phyloP scores from a whole-genome alignment of 2,113 vertebrate genomes.

The Panthera leo region DNA sequence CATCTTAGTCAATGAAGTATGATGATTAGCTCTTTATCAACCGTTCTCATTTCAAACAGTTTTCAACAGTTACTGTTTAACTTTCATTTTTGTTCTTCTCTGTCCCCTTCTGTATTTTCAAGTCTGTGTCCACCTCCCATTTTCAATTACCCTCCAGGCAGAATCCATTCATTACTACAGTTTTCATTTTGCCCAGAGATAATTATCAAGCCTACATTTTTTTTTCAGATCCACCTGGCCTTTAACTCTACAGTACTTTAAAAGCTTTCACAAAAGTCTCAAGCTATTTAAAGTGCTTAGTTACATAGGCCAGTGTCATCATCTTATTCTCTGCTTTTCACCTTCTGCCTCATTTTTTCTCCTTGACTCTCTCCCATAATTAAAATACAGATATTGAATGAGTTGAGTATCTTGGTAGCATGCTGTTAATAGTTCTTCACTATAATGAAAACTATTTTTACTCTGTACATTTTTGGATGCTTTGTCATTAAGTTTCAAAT shows the following conservation, averaged over 20 bases:
- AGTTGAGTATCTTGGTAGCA: not conserved
- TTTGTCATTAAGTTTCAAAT: slow-evolving; percentile 27
- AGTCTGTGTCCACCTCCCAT: not conserved
- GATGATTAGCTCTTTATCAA: not conserved
- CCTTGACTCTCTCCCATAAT: not conserved
- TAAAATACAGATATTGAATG: not conserved
- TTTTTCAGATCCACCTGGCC: not conserved
- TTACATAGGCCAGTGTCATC: not conserved
- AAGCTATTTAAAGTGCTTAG: slow-evolving; percentile 1
- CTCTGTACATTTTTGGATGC: not conserved
- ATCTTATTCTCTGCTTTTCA: not conserved
- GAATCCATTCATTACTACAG: not conserved
- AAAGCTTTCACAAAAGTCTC: slow-evolving; percentile 39
- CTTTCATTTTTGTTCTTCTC: not conserved
- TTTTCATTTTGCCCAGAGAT: not conserved
- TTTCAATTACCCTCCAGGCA: not conserved
- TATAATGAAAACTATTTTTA: not conserved
- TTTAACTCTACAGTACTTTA: not conserved
- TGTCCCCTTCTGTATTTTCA: not conserved
- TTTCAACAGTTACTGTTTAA: not conserved
- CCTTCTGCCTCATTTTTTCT: slow-evolving; percentile 15
- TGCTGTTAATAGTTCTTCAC: slow-evolving; percentile 1
- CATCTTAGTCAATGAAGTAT: not conserved
- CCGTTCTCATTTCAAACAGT: not conserved
- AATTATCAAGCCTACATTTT: slow-evolving; percentile 10